Evolutionary conservation across 2,888 invertebrate species (phyloP).

Genomic region (Fragum sueziense): DNA sequence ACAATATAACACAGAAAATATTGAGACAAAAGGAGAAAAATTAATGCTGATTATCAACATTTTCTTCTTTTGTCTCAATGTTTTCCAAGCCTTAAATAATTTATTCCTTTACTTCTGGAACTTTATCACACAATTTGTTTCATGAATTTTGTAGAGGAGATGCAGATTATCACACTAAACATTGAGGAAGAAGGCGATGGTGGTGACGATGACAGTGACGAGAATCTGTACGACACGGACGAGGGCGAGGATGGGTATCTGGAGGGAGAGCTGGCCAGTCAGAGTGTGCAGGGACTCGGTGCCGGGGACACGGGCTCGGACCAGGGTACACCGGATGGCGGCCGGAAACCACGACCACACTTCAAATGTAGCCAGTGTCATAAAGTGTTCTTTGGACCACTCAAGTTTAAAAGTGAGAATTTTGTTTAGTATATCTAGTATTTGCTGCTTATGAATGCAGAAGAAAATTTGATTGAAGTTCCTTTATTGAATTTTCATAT

Average conservation of each 20-base stretch:
- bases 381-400: conserved; percentile 59
- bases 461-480: background rate
- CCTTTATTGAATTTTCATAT: background rate
- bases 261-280: conserved; percentile 11
- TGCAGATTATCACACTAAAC: background rate
- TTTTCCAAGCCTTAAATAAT: no score
- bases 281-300: background rate
- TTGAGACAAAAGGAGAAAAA: no score
- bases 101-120: no score
- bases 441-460: background rate
- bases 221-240: conserved; percentile 37
- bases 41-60: no score
- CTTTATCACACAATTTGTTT: background rate
- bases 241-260: conserved; percentile 31
- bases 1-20: no score
- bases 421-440: background rate
- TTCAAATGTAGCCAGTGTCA: conserved; percentile 58
- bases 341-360: conserved; percentile 44
- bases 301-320: conserved; percentile 2
- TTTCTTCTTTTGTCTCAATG: no score
- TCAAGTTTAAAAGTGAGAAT: conserved; percentile 58
- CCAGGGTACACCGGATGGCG: background rate
- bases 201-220: conserved; percentile 50
- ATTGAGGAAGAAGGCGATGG: conserved; percentile 32
- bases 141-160: background rate